phyloP scores from a whole-genome alignment of 2,888 invertebrate genomes.

The Erynnis tages region DNA sequence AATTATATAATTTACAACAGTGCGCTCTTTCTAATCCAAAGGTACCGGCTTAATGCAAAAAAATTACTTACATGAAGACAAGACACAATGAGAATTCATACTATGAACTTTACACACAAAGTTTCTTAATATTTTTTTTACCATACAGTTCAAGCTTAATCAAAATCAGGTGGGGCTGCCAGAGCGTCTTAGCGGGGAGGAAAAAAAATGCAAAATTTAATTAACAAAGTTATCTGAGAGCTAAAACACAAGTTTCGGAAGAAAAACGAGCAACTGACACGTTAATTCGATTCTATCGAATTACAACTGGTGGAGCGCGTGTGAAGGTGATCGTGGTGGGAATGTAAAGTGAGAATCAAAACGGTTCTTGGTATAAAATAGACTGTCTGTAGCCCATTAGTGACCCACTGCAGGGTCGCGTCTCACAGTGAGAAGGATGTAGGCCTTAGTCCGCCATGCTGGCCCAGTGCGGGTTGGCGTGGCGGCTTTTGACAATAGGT shows the following conservation, averaged over 20 bases:
- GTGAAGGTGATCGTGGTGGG: conserved; percentile 59
- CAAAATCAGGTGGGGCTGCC: conserved; percentile 50
- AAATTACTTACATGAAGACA: too few species aligned
- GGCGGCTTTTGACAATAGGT: too few species aligned
- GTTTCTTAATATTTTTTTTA: conserved; percentile 43
- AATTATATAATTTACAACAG: too few species aligned
- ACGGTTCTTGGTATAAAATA: neutral
- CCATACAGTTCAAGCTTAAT: conserved; percentile 52
- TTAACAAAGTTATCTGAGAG: conserved; percentile 75
- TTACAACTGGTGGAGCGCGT: conserved; percentile 65
- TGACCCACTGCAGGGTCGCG: too few species aligned
- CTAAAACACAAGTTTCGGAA: conserved; percentile 77
- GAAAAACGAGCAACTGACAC: conserved; percentile 76
- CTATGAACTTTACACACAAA: conserved; percentile 35
- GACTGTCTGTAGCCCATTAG: too few species aligned
- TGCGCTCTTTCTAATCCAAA: too few species aligned
- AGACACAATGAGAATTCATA: too few species aligned
- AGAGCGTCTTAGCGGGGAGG: conserved; percentile 39
- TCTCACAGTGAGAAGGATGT: too few species aligned
- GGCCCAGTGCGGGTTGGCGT: too few species aligned
- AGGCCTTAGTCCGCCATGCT: too few species aligned
- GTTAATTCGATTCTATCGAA: conserved; percentile 75
- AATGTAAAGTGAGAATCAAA: conserved; percentile 47
- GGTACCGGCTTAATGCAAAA: too few species aligned
- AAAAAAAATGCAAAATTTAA: conserved; percentile 75